Percentiles rank a stretch among this genome's conserved stretches.
These are phyloP conservation scores for Dasypogon diadema DNA, from an alignment of 2,888 invertebrate species.

Conservation along the genomic window DNA sequence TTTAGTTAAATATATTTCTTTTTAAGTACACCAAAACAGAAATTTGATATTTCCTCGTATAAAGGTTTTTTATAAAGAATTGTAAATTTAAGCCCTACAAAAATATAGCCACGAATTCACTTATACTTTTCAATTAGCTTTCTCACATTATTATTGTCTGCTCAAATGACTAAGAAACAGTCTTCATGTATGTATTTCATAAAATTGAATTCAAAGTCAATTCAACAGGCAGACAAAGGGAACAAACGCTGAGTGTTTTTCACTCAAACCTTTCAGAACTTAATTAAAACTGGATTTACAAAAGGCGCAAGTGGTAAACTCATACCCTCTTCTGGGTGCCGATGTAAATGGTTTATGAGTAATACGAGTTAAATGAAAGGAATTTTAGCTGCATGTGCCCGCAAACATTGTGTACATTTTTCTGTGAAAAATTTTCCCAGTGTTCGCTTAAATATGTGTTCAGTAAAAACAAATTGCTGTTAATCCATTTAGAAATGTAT, in stretches of 20 bases:
- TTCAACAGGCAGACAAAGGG: constrained; percentile 36
- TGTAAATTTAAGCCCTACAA: background rate
- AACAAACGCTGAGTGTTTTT: constrained; percentile 37
- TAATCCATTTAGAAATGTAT: too few relatives aligned
- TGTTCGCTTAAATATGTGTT: too few relatives aligned
- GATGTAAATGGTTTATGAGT: background rate
- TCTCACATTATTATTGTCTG: background rate
- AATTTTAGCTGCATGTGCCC: background rate
- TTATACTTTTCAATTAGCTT: background rate
- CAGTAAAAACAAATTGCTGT: too few relatives aligned
- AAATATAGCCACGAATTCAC: background rate
- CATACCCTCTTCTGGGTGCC: background rate
- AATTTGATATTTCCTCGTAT: too few relatives aligned
- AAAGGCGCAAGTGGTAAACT: constrained; percentile 37
- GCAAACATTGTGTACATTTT: background rate
- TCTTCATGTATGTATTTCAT: constrained; percentile 41
- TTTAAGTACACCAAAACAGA: too few relatives aligned
- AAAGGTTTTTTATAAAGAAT: constrained; percentile 17
- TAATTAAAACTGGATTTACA: constrained; percentile 45
- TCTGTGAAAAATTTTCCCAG: background rate
- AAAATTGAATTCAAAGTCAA: constrained; percentile 32
- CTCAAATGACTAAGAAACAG: background rate
- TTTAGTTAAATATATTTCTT: too few relatives aligned
- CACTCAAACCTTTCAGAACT: constrained; percentile 43
- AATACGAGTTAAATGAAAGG: background rate